Evolutionary conservation across 2,113 vertebrate genomes (phyloP), one percentile per base, ranked within the genome.

Genomic region (Pygoscelis adeliae): DNA sequence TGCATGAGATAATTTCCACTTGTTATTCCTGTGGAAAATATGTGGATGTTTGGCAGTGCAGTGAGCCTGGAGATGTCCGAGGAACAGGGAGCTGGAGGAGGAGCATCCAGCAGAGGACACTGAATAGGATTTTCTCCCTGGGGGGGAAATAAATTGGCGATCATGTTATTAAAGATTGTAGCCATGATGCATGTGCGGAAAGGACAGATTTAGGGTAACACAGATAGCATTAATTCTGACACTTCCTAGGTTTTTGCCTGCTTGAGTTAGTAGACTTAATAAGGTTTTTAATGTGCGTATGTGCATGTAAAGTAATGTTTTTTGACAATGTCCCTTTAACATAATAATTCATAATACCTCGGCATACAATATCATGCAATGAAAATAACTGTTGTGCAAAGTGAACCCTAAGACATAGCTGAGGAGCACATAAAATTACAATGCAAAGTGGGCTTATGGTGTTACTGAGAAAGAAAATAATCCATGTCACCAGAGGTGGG

Each of bases 21-120:
- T 89, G 50, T 47, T 94, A 82, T 95, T 93, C 69, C 81, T 87
- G 87, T 78, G 69, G 77, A 95, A 97, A 96, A 84, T 89, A 89
- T 34, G 59, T 70, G 59, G 23, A 53, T 89, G 23, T 84, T 83
- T 93, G 96, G 50, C 69, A 81, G 32, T 52, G n/a, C 69, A 84
- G 32, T 38, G 69, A 87, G 55, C 59, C 52, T 66, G 46, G 69
- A 87, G 86, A 87, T 58, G 52, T 66, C 65, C 4, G 6, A 86
- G 46, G 69, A 92, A 67, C 0, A 0, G 20, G 40, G 71, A 67
- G n/a, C 55, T 90, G 77, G 47, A 92, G 81, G 67, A 96, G 15
- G 55, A 92, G 72, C 63, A 87, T 71, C 44, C 87, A 84, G 56
- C 55, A 89, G 77, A 94, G 69, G 63, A 89, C n/a, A 81, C 11